Percentiles rank a stretch among this genome's conserved stretches.
Conservation (phyloP, 2,888 invertebrate species). For the Eilema depressum region DNA sequence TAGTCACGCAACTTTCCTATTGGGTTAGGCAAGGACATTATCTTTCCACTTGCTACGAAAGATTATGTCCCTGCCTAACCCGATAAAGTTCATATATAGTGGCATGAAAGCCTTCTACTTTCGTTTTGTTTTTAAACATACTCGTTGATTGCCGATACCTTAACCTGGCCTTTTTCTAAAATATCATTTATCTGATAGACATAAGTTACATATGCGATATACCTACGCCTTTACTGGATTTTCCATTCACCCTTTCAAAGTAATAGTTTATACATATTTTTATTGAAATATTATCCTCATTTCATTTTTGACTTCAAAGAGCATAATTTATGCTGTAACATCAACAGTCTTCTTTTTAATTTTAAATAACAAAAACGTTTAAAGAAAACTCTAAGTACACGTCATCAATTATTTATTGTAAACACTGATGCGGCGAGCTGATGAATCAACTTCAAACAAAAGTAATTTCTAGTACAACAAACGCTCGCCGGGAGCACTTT, state of each 20-base stretch:
- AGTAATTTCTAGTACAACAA: constrained; percentile 64
- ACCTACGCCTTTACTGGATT: neutral
- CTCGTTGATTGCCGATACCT: neutral
- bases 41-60: too few relatives aligned
- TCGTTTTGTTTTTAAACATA: too few relatives aligned
- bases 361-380: neutral
- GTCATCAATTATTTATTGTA: constrained; percentile 36
- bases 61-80: too few relatives aligned
- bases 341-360: neutral
- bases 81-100: too few relatives aligned
- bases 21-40: too few relatives aligned
- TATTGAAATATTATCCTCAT: neutral
- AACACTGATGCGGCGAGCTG: constrained; percentile 30
- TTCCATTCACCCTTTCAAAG: neutral
- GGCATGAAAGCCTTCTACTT: too few relatives aligned
- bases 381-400: constrained; percentile 2
- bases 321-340: neutral
- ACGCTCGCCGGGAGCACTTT: constrained; percentile 59
- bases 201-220: neutral
- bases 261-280: too few relatives aligned
- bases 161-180: neutral
- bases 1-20: too few relatives aligned
- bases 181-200: neutral
- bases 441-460: constrained; percentile 53
- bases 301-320: neutral